Base-by-base conservation (phyloP, 2,113 vertebrate species). In the Collichthys lucidus region DNA sequence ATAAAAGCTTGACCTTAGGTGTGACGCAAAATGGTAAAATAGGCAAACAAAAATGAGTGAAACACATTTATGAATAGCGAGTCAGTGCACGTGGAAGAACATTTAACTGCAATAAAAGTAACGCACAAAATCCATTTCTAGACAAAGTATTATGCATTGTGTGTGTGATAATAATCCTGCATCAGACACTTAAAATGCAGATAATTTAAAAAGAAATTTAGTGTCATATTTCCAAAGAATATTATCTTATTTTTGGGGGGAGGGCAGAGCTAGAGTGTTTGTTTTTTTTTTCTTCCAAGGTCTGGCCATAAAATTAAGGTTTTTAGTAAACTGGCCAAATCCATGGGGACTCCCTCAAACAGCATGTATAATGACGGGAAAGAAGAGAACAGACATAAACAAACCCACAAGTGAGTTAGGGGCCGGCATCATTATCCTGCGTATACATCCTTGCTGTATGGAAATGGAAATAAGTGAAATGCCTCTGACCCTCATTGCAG, bases 321-420 rank as follows among this genome's bases (percentile, higher is more conserved):
- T 93, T 87, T 90, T 90, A 95, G 95, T 95, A 96, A 96, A 95
- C 95, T 95, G 88, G 86, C 91, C 91, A 90, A 93, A 95, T 95
- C 96, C 95, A 89, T 64, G 74, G 95, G 95, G 95, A 96, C 94
- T 94, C 92, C 92, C 95, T 97, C 95, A 96, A 96, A 97, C 95
- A 93, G 96, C 95, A 96, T 96, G 93, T 94, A 92, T 97, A 96
- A 98, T 96, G 96, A 97, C 92, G 85, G 86, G 92, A 96, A 64
- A 62, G 96, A 96, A 95, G 92, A 95, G 95, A 95, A 96, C 91
- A 96, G 94, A 96, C 94, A 94, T 95, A 96, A 96, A 97, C 94
- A 97, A 96, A 95, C 93, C 91, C 94, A 95, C 93, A 95, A 96
- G 93, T 93, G 94, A 93, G 94, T 96, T 94, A 92, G 93, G 90